Base-by-base conservation (phyloP, 2,113 vertebrate species). In the Rynchops niger region DNA sequence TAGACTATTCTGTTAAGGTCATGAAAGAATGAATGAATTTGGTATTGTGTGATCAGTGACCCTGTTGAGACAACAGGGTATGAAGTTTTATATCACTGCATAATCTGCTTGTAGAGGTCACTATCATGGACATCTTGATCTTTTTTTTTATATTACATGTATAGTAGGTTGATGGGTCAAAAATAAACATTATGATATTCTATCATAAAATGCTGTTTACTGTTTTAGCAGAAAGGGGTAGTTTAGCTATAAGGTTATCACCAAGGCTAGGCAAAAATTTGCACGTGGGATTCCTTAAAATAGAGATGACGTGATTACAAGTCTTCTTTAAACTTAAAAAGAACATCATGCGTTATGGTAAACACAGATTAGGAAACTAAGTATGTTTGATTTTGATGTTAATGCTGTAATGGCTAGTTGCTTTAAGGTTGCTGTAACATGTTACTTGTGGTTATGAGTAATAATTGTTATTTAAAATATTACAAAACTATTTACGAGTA, bases 401-500 rank as follows among this genome's bases (percentile, higher is more conserved):
- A 94, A 86, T 93, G 78, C 85, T 92, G 58, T 92, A 94, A 96
- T 96, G 62, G 71, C 40, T 89, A 32, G 73, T 61, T 93, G 67
- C 78, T 73, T 78, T 89, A 82, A 73, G 73, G 36, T 78, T 95
- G 81, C 70, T 95, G 73, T 92, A 90, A 93, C n/a, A 36, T 2
- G 18, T 65, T 93, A 65, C 66, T 59, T 74, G 82, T 95, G 59
- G 82, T 89, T 91, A 81, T 96, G 91, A 93, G 87, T 94, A 95
- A 96, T 82, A 86, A 55, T 74, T 86, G 53, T 61, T 92, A 56
- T 72, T 95, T 92, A 53, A 92, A 96, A 72, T 71, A 88, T 95
- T 96, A 84, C 89, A 95, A 96, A 96, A 90, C 70, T 88, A 25
- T 69, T 91, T 86, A 90, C 2, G 30, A 81, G 38, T 36, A 73